These are phyloP conservation scores for Mayetiola destructor DNA, from an alignment of 2,888 invertebrate genomes.

Conservation along the genomic window DNA sequence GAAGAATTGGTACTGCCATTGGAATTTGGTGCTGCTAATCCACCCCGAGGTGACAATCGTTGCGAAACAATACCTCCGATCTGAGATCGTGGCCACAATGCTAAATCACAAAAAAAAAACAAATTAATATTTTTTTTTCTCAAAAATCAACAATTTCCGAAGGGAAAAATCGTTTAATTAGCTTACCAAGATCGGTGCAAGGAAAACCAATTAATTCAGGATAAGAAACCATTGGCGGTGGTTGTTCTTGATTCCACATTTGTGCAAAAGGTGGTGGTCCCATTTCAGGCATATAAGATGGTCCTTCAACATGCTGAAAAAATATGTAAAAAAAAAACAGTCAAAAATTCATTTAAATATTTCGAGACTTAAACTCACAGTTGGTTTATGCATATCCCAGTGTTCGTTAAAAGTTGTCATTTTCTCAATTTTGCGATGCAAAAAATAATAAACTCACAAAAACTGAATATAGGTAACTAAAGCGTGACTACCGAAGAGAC, in stretches of 20 bases:
- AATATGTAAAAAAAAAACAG: background rate
- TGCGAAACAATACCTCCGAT: conserved; percentile 38
- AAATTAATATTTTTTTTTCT: background rate
- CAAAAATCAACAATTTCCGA: background rate
- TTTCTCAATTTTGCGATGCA: too few species aligned
- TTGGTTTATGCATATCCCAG: background rate
- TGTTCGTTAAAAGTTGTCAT: background rate
- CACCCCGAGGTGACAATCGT: conserved; percentile 25
- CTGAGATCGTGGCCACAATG: conserved; percentile 42
- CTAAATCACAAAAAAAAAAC: conserved; percentile 20
- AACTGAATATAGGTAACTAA: too few species aligned
- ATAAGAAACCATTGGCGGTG: conserved; percentile 45
- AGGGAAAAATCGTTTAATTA: conserved; percentile 18
- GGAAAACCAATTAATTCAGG: conserved; percentile 59
- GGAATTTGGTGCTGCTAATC: conserved; percentile 22
- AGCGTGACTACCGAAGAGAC: too few species aligned
- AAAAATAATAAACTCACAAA: too few species aligned
- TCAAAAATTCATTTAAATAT: background rate
- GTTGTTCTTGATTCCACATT: conserved; percentile 34
- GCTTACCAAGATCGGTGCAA: conserved; percentile 47
- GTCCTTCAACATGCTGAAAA: background rate
- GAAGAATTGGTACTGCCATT: conserved; percentile 23
- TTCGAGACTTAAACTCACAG: too few species aligned
- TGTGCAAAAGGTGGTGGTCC: conserved; percentile 29
- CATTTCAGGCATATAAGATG: background rate